Conservation (phyloP, 1,140 invertebrate species). For the Catajapyx aquilonaris region DNA sequence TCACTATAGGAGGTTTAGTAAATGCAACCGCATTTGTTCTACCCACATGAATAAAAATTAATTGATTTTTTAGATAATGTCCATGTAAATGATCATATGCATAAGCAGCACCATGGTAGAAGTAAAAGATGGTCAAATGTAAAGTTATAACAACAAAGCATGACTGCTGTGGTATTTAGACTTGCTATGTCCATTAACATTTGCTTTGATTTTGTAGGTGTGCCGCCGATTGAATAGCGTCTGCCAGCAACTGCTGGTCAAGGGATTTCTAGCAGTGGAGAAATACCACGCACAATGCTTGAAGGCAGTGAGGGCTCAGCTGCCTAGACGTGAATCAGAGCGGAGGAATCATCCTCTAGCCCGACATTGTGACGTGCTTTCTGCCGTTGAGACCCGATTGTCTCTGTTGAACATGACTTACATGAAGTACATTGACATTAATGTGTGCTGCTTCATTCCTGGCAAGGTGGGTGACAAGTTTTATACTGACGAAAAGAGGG, state of each 20-base stretch:
- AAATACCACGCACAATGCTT: conserved; percentile 48
- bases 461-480: conserved; percentile 42
- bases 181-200: too few species aligned
- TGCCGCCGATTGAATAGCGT: conserved; percentile 54
- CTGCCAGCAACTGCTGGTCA: conserved; percentile 49
- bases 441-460: conserved; percentile 78
- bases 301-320: conserved; percentile 52
- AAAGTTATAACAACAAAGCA: too few species aligned
- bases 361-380: conserved; percentile 68
- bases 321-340: conserved; percentile 75
- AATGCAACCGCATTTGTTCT: too few species aligned
- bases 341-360: conserved; percentile 59
- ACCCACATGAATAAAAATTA: too few species aligned
- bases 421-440: conserved; percentile 58
- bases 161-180: too few species aligned
- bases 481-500: too few species aligned
- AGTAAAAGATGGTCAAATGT: too few species aligned
- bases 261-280: conserved; percentile 60
- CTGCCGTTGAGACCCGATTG: conserved; percentile 71
- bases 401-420: conserved; percentile 85
- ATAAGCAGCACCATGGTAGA: too few species aligned
- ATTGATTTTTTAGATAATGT: too few species aligned
- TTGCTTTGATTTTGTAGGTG: too few species aligned
- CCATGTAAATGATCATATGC: too few species aligned
- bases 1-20: too few species aligned